phyloP scores from a whole-genome alignment of 2,113 vertebrate species.

The Notothenia coriiceps region DNA sequence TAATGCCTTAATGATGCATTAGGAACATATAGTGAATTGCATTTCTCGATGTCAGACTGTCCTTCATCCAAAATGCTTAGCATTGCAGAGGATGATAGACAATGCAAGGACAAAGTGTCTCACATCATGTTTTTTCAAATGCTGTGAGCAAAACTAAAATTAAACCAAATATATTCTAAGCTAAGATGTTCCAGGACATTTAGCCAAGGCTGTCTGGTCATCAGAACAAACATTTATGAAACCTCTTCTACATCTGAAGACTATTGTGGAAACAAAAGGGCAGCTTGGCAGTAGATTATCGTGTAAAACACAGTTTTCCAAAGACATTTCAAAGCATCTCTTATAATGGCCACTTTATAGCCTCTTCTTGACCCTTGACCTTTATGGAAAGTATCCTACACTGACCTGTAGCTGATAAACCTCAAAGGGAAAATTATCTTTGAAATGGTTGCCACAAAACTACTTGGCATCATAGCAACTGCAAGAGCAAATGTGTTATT shows the following conservation, averaged over 20 bases:
- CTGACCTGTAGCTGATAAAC: conserved; percentile 66
- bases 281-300: conserved; percentile 14
- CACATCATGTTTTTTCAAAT: conserved; percentile 23
- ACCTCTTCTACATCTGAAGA: conserved; percentile 42
- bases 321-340: conserved; percentile 51
- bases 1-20: conserved; percentile 70
- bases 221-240: conserved; percentile 36
- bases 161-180: conserved; percentile 47
- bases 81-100: conserved; percentile 26
- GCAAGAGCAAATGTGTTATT: conserved; percentile 49
- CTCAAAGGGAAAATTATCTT: conserved; percentile 42
- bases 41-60: conserved; percentile 31
- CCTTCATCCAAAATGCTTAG: conserved; percentile 33
- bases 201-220: conserved; percentile 32
- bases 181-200: conserved; percentile 38
- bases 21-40: conserved; percentile 57
- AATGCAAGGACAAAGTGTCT: conserved; percentile 52
- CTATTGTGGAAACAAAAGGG: conserved; percentile 27
- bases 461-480: conserved; percentile 52
- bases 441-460: conserved; percentile 63
- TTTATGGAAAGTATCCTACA: conserved; percentile 27
- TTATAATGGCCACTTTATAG: conserved; percentile 45
- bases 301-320: conserved; percentile 51
- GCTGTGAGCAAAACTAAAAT: conserved; percentile 25
- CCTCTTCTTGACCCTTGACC: conserved; percentile 53